A percentile compares a stretch with the other conserved stretches of the same genome.
phyloP scores from a whole-genome alignment of 2,113 vertebrate species.

The Desmodus rotundus region DNA sequence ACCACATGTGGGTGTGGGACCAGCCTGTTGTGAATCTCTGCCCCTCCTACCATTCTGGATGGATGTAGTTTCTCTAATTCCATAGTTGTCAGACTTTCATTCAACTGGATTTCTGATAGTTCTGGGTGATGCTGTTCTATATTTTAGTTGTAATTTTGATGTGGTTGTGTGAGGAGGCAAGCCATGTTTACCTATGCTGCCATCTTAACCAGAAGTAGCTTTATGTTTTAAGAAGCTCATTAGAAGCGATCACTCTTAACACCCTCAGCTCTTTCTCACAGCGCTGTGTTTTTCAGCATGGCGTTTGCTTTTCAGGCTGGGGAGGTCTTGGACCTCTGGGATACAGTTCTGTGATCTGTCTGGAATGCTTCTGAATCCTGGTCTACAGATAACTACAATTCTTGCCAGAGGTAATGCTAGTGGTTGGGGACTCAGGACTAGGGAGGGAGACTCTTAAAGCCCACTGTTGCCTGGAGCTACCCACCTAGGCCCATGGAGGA shows the following conservation, averaged over 20 bases:
- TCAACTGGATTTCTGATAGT: no score
- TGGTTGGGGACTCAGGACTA: background rate
- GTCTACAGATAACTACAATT: background rate
- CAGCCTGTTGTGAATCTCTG: no score
- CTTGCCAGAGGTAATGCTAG: background rate
- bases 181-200: no score
- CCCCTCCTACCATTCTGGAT: no score
- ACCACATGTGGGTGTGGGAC: no score
- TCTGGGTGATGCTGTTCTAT: no score
- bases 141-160: no score
- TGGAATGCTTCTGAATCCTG: background rate
- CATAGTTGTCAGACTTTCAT: no score
- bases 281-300: fast-evolving
- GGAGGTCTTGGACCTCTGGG: background rate
- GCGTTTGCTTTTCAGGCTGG: background rate
- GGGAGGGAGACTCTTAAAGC: background rate
- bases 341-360: background rate
- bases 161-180: no score
- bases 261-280: no score
- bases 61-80: no score
- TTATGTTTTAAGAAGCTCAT: background rate
- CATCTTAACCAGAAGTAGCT: background rate
- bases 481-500: background rate
- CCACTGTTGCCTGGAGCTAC: background rate
- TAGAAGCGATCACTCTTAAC: background rate